Conservation (phyloP, 2,113 vertebrate genomes). For the Sinosuthora webbiana region DNA sequence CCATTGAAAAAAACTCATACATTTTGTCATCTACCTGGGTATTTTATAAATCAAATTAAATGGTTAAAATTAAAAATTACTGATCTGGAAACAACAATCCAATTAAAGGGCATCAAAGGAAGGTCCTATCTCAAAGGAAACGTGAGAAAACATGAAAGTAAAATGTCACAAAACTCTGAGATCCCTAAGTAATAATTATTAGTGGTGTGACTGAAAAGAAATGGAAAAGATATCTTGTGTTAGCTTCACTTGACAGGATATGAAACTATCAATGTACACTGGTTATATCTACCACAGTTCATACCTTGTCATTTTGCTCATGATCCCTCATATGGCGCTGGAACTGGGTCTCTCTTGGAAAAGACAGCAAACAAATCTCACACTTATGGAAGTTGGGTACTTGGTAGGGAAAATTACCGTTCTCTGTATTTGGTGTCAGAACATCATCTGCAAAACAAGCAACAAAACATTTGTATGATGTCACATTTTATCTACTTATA, state of each 20-base stretch:
- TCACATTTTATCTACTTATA: background rate
- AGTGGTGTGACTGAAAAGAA: background rate
- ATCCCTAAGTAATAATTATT: background rate
- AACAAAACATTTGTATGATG: background rate
- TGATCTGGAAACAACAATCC: background rate
- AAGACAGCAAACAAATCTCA: slow-evolving; percentile 87
- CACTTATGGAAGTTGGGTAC: slow-evolving; percentile 85
- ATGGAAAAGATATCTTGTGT: background rate
- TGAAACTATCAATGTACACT: background rate
- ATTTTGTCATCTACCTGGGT: background rate
- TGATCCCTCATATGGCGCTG: slow-evolving; percentile 94
- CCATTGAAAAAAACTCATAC: background rate
- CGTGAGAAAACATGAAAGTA: background rate
- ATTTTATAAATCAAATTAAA: background rate
- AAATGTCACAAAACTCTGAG: background rate
- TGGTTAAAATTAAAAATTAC: background rate
- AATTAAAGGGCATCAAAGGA: background rate
- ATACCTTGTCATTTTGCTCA: slow-evolving; percentile 93
- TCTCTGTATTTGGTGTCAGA: slow-evolving; percentile 73
- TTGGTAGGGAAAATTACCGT: slow-evolving; percentile 73
- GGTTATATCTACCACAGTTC: background rate
- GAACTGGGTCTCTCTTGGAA: slow-evolving; percentile 89
- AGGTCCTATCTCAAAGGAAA: background rate
- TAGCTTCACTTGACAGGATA: background rate
- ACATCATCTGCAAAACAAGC: slow-evolving; percentile 73